These are phyloP conservation scores for Nematostella vectensis DNA, from an alignment of 92 coral and sea anemone genomes.

Conservation along the genomic window DNA sequence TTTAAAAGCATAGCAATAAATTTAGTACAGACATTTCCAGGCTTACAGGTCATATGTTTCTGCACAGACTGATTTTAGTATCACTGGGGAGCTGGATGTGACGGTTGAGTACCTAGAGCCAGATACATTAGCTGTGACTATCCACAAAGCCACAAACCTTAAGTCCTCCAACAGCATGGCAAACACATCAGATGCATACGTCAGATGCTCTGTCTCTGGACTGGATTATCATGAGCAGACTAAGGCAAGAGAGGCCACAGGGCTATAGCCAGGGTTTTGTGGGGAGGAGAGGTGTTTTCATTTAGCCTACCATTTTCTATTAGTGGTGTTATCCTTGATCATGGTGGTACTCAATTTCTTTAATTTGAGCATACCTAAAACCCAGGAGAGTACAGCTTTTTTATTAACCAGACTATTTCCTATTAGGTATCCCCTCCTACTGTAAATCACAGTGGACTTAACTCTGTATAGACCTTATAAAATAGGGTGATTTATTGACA, in stretches of 20 bases:
- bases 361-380: too few species aligned
- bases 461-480: too few species aligned
- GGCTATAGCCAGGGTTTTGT: not conserved
- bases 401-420: too few species aligned
- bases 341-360: too few species aligned
- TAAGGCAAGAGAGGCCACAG: too few species aligned
- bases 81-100: slow-evolving; percentile 79
- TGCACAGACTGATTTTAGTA: slow-evolving; percentile 80
- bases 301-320: not conserved
- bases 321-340: not conserved
- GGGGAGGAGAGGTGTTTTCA: not conserved
- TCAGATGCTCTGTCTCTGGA: slow-evolving; percentile 79
- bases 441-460: too few species aligned
- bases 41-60: too few species aligned
- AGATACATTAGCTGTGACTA: slow-evolving; percentile 63
- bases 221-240: slow-evolving; percentile 62
- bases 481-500: too few species aligned
- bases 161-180: slow-evolving; percentile 58
- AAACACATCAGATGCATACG: slow-evolving; percentile 59
- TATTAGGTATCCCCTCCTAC: too few species aligned
- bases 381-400: too few species aligned
- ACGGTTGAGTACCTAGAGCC: slow-evolving; percentile 74
- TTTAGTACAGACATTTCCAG: too few species aligned
- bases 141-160: slow-evolving; percentile 71
- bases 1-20: too few species aligned